Base-by-base conservation (phyloP, 2,797 vertebrate species). In the Philypnodon macrostomus region DNA sequence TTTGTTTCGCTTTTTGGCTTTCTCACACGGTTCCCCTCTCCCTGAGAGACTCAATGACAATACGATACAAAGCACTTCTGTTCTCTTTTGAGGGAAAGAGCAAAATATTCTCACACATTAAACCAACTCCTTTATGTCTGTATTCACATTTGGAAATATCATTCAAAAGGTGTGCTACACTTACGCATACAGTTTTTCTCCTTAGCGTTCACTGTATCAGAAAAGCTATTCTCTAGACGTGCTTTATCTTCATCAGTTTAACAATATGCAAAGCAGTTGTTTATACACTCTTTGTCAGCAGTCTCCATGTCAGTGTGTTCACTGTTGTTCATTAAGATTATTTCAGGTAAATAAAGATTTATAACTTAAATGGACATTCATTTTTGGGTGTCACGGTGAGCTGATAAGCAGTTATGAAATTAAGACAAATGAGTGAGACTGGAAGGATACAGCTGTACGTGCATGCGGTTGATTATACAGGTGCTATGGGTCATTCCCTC, bases 1-100 rank as follows among this genome's bases (percentile, higher is more conserved):
- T 67, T 67, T 75, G 35, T 68, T 68, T 70, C 65, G 24, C 53
- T 49, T 6, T 32, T 47, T 66, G 54, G 35, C 50, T 44, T n/a
- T 70, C 13, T 42, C 5, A 23, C 32, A n/a, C 42, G 17, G 53
- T 72, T 66, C 53, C 35, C 12, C 60, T 77, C 72, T 69, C 56
- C 12, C 32, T 39, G 15, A 54, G 62, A 57, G 14, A 16, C 16
- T 24, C 34, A 53, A 16, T 4, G 41, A 10, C 14, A 23, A 5
- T 17, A 41, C 3, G 30, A 26, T n/a, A 52, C 6, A 34, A 39
- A 24, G 11, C 30, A 21, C 2, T 16, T 30, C 19, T 57, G 3
- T 15, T 56, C 39, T 44, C 30, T n/a, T 48, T 41, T 10, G 13
- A 27, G 5, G n/a, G n/a, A 33, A 24, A 2, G 10, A 37, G 10